phyloP scores from a whole-genome alignment of 2,888 invertebrate species.

The Morpho deidamia region DNA sequence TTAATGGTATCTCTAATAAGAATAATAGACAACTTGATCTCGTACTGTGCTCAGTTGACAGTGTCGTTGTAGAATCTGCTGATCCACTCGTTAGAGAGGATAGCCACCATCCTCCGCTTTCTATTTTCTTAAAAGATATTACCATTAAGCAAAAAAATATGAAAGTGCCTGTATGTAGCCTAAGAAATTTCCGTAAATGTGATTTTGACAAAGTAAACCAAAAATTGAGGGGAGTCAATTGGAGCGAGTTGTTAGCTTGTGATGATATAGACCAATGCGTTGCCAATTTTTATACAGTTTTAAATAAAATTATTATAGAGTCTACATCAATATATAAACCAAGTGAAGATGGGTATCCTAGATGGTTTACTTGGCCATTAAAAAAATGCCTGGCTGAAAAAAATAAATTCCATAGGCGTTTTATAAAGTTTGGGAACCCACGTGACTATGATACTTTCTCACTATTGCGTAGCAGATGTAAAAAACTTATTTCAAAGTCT shows the following conservation, averaged over 20 bases:
- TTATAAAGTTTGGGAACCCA: not conserved
- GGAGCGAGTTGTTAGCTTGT: not conserved
- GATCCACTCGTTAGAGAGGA: conserved; percentile 2
- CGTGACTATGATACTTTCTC: conserved; percentile 9
- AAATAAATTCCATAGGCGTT: conserved; percentile 4
- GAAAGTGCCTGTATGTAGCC: not conserved
- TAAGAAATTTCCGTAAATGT: conserved; percentile 4
- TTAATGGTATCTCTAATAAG: conserved; percentile 2
- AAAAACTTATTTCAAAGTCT: not conserved
- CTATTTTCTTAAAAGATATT: not conserved
- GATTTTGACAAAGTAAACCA: not conserved
- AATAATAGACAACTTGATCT: conserved; percentile 4
- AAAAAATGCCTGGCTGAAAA: conserved; percentile 4
- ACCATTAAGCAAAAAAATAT: not conserved
- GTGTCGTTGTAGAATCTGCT: not conserved
- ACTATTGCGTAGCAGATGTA: not conserved
- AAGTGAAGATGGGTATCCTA: not conserved
- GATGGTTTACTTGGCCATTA: not conserved
- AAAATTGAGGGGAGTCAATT: not conserved
- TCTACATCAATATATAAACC: not conserved
- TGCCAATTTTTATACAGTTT: not conserved
- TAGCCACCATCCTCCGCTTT: not conserved
- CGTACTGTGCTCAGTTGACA: not conserved
- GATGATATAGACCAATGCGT: not conserved
- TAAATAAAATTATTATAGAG: not conserved